Evolutionary conservation across 37 sponge, comb jelly and placozoan genomes (phyloP).

Genomic region (Hormiphora californensis): DNA sequence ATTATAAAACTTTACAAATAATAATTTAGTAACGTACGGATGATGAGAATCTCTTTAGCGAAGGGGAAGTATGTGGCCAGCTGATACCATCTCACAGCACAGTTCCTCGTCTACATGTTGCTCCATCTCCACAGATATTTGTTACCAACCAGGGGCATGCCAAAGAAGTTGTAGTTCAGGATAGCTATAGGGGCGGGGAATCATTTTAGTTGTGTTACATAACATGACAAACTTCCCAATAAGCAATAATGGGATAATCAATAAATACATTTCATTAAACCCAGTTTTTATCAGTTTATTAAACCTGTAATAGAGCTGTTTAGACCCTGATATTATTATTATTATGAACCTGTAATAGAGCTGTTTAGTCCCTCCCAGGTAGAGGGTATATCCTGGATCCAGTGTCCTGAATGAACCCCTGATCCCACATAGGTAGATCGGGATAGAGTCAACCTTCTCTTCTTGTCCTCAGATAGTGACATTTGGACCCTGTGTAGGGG

Average conservation of each 20-base stretch:
- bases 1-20: neutral
- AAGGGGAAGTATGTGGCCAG: constrained; percentile 82
- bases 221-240: no score
- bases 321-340: no score
- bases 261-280: no score
- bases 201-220: no score
- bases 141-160: constrained; percentile 66
- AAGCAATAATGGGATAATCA: no score
- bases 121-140: constrained; percentile 71
- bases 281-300: no score
- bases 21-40: neutral
- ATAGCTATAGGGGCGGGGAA: constrained; percentile 67
- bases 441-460: constrained; percentile 62
- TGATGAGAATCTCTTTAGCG: constrained; percentile 41
- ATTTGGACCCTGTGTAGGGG: no score
- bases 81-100: constrained; percentile 70
- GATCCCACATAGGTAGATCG: constrained; percentile 68
- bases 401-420: constrained; percentile 67
- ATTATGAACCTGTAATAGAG: constrained; percentile 62
- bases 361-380: constrained; percentile 63
- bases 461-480: no score
- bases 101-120: constrained; percentile 51
- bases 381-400: constrained; percentile 70
- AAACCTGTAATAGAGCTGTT: no score
- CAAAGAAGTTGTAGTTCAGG: constrained; percentile 75